phyloP scores from a whole-genome alignment of 2,113 vertebrate species.

The Alligator sinensis region DNA sequence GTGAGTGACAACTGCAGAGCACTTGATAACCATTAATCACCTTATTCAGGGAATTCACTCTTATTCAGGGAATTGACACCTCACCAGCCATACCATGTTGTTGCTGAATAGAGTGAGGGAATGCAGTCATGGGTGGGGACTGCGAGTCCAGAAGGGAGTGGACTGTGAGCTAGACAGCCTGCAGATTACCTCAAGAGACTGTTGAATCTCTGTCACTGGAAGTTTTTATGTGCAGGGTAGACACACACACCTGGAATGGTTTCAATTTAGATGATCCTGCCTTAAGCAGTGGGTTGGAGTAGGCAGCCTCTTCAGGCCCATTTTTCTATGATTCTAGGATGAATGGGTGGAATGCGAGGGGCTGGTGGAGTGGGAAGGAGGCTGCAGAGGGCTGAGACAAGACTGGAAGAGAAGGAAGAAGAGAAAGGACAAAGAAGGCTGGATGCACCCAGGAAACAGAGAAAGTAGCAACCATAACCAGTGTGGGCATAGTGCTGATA shows the following conservation, averaged over 20 bases:
- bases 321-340: neutral
- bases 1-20: rapidly evolving
- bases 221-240: neutral
- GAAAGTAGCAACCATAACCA: neutral
- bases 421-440: neutral
- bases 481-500: neutral
- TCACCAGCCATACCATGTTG: neutral
- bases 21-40: neutral
- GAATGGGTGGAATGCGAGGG: neutral
- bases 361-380: neutral
- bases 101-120: neutral
- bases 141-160: neutral
- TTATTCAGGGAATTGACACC: neutral
- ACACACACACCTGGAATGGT: no score
- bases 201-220: neutral
- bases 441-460: neutral
- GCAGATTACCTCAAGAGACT: neutral
- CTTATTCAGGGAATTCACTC: neutral
- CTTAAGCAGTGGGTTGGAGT: no score
- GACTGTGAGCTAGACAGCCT: neutral
- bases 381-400: neutral
- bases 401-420: neutral
- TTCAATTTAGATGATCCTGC: no score
- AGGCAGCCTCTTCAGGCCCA: no score
- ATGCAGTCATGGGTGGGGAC: neutral